Conservation (phyloP, 2,797 vertebrate species). For the Mus spretus region DNA sequence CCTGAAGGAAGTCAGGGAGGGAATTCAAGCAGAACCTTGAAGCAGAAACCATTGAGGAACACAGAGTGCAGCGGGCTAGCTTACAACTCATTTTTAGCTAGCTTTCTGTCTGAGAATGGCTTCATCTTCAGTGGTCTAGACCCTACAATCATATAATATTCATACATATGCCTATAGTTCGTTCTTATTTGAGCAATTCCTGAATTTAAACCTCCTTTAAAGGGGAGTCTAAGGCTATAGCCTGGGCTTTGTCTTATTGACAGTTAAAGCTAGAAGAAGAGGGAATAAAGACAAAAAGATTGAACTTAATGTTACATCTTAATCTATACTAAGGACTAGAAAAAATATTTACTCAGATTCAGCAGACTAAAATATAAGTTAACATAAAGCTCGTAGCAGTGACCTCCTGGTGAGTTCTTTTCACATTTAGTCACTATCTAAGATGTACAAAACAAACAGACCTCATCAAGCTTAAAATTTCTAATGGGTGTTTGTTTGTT, state of each 20-base stretch:
- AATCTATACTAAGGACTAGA: not conserved
- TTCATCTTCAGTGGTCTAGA: not conserved
- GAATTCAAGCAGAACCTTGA: not conserved
- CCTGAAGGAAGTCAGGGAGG: not conserved
- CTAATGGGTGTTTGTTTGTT: not conserved
- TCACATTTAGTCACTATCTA: not conserved
- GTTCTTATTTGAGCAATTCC: not conserved
- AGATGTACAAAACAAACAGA: not conserved
- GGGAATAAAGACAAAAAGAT: not conserved
- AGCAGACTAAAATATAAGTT: not conserved
- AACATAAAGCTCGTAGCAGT: not conserved
- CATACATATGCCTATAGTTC: not conserved
- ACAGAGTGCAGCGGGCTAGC: not conserved
- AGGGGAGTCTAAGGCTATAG: not conserved
- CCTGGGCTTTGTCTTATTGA: not conserved
- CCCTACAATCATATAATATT: not conserved
- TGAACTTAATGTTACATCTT: not conserved
- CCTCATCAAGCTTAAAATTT: not conserved
- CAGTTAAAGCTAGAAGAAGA: not conserved
- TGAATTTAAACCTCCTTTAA: not conserved
- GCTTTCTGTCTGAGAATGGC: not conserved
- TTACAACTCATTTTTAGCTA: not conserved
- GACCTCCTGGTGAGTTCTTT: not conserved
- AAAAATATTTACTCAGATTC: not conserved
- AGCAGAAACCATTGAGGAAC: not conserved